phyloP scores from a whole-genome alignment of 2,888 invertebrate species.

The Dermolepida albohirtum region DNA sequence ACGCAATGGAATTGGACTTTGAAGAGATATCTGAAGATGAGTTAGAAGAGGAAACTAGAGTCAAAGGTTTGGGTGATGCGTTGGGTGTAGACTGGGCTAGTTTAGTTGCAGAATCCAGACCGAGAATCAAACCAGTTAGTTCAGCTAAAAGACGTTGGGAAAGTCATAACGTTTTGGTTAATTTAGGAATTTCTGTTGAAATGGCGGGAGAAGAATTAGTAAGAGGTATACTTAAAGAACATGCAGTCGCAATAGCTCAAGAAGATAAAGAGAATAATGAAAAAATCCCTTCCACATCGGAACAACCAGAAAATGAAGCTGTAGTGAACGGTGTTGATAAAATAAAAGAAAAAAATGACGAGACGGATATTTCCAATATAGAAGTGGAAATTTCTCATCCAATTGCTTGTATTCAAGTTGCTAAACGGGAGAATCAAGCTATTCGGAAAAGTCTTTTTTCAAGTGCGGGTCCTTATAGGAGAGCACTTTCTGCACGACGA shows the following conservation, averaged over 20 bases:
- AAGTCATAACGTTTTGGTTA: conserved; percentile 81
- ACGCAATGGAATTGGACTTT: conserved; percentile 79
- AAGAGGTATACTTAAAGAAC: conserved; percentile 63
- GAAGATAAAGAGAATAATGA: conserved; percentile 50
- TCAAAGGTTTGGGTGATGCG: conserved; percentile 86
- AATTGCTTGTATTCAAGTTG: conserved; percentile 73
- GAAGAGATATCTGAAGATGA: conserved; percentile 93
- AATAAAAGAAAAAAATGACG: conserved; percentile 44
- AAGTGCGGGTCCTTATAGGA: conserved; percentile 79
- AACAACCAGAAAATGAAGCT: conserved; percentile 40
- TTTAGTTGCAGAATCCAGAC: conserved; percentile 82
- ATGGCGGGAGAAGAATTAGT: conserved; percentile 79
- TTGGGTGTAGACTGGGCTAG: conserved; percentile 96
- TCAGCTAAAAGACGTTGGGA: conserved; percentile 82
- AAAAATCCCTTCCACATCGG: conserved; percentile 48
- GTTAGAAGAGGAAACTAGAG: conserved; percentile 82
- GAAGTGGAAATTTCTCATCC: conserved; percentile 64
- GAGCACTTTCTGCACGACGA: conserved; percentile 82
- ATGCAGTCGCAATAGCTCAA: conserved; percentile 55
- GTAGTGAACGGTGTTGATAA: conserved; percentile 41
- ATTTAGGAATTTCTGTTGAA: conserved; percentile 83
- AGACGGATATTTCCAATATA: conserved; percentile 30
- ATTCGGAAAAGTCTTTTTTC: conserved; percentile 74
- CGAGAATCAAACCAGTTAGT: conserved; percentile 67
- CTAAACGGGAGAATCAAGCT: conserved; percentile 71